Base-by-base conservation (phyloP, 2,113 vertebrate species). In the Thunnus maccoyii region DNA sequence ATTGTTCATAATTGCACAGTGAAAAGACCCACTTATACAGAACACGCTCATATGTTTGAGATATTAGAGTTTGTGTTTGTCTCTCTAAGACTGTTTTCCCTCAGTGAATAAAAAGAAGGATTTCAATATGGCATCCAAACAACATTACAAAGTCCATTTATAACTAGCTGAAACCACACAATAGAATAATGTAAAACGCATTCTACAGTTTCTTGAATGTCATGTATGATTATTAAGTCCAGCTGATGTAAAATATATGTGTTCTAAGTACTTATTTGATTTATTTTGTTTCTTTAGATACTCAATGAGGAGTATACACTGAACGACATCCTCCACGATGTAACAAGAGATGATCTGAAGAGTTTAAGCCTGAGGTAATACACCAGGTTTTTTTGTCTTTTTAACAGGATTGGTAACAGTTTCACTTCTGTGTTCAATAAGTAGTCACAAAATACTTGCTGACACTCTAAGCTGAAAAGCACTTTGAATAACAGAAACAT, bases 301-400 rank as follows among this genome's bases (percentile, higher is more conserved):
- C 81, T 97, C 86, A 92, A 90, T 69, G 98, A 99, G 94, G 96
- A 97, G 56, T 99, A 98, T 67, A 97, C 96, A 27, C 84, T 99
- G 86, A 94, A 92, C 5, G 96, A 99, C 89, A 88, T 99, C 86
- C 97, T 99, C 80, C 94, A 95, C 88, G 96, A 94, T 44, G 95
- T 99, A 88, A 98, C 97, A 10, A 95, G 98, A 84, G 98, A 99
- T 10, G 98, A 99, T 83, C 93, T 99, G 91, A 99, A 99, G 93
- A 96, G 94, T 93, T 92, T 99, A 91, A 96, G 96, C 89, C 93
- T 99, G 92, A 98, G 98, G 98, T 99, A 96, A 22, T 16, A 4
- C 30, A 69, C 2, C 4, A 0, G 1, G 4, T 8, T 25, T 76
- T 76, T 27, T 32, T 57, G 0, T 36, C 3, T 17, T 62, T 56